phyloP scores from a whole-genome alignment of 2,113 vertebrate species.

The Chunga burmeisteri region DNA sequence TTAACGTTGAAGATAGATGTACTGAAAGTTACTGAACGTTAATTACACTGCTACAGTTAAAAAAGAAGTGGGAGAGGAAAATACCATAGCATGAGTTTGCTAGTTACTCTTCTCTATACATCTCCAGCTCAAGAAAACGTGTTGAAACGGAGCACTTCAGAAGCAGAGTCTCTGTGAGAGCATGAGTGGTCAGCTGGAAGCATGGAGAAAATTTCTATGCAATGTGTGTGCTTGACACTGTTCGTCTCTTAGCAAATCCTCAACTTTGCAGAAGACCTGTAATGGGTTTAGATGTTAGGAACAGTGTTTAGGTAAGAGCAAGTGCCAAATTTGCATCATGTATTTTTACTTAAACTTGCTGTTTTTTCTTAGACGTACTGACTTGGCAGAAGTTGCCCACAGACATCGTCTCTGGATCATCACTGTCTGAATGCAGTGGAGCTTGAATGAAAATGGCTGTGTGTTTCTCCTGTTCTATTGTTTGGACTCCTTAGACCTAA shows the following conservation, averaged over 20 bases:
- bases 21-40: not conserved
- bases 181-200: not conserved
- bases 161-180: not conserved
- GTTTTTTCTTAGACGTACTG: not conserved
- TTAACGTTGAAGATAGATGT: not conserved
- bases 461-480: not conserved
- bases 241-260: not conserved
- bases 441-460: not conserved
- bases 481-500: not conserved
- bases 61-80: not conserved
- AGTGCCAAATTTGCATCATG: not conserved
- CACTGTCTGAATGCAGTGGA: not conserved
- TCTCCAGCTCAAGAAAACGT: not conserved
- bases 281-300: not conserved
- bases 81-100: not conserved
- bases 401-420: not conserved
- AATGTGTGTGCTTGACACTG: not conserved
- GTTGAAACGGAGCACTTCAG: not conserved
- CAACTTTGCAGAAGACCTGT: not conserved
- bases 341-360: not conserved
- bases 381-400: not conserved
- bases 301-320: not conserved
- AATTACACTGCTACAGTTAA: not conserved
- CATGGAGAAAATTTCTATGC: not conserved
- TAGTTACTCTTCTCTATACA: not conserved